phyloP scores from a whole-genome alignment of 2,113 vertebrate genomes.

The Orientallactaga bullata region DNA sequence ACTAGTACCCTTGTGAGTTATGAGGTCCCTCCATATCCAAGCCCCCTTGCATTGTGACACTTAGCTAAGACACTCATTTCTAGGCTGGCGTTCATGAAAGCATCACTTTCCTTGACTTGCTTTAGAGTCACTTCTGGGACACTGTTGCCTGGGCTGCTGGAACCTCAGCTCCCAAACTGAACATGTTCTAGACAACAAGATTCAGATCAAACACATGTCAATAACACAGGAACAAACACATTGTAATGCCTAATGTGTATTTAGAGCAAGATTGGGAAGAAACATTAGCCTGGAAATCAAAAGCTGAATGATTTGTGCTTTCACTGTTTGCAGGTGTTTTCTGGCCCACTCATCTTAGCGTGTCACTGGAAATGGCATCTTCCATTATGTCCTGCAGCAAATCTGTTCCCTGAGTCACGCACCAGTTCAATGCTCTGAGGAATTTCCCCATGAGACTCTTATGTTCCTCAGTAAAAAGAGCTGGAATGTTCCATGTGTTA shows the following conservation, averaged over 20 bases:
- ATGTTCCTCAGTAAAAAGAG: neutral
- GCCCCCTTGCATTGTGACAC: neutral
- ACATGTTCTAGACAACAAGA: neutral
- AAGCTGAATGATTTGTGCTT: neutral
- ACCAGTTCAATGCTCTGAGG: neutral
- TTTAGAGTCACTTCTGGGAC: neutral
- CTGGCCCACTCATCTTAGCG: neutral
- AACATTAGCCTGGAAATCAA: neutral
- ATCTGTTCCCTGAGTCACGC: neutral
- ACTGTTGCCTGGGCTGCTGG: neutral
- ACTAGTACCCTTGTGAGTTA: neutral
- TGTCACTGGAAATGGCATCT: neutral
- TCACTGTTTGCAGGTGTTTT: neutral
- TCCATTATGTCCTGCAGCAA: neutral
- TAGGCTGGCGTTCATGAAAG: neutral
- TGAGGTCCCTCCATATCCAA: neutral
- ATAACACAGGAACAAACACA: neutral
- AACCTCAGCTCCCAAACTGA: neutral
- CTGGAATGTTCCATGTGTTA: neutral
- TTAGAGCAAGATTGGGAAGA: neutral
- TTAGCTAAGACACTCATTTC: neutral
- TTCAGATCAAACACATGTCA: neutral
- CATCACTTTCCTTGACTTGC: neutral
- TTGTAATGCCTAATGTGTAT: neutral
- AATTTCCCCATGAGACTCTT: neutral